Evolutionary conservation across 2,888 invertebrate species (phyloP).

Genomic region (Hyposoter didymator): DNA sequence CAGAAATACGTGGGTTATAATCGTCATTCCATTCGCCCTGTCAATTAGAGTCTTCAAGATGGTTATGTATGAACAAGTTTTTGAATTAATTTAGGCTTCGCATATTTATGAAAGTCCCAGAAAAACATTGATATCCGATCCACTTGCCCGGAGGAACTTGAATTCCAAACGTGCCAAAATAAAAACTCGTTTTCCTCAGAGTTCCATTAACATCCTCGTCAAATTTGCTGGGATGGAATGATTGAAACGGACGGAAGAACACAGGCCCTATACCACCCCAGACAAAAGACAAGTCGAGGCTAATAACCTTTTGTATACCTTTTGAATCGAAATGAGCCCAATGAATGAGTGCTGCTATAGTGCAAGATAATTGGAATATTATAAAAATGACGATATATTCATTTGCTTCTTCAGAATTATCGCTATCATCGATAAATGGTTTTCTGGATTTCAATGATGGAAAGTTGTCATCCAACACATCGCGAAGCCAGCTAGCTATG

Average conservation of each 20-base stretch:
- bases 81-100: background rate
- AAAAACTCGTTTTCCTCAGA: background rate
- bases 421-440: background rate
- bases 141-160: background rate
- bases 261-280: background rate
- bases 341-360: background rate
- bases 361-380: no score
- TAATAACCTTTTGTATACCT: background rate
- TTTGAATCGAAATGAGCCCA: background rate
- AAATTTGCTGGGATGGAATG: background rate
- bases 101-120: background rate
- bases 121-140: background rate
- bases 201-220: background rate
- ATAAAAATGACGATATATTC: background rate
- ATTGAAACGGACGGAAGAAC: slow-evolving; percentile 1
- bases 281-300: background rate
- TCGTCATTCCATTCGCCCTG: background rate
- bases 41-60: background rate
- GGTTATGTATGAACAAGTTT: background rate
- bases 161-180: background rate
- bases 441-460: background rate
- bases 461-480: background rate
- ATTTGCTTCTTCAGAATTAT: background rate
- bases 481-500: background rate
- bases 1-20: background rate